A percentile compares a stretch with the other conserved stretches of the same genome.
Conservation (phyloP, 1,140 invertebrate genomes). For the Diabrotica virgifera region DNA sequence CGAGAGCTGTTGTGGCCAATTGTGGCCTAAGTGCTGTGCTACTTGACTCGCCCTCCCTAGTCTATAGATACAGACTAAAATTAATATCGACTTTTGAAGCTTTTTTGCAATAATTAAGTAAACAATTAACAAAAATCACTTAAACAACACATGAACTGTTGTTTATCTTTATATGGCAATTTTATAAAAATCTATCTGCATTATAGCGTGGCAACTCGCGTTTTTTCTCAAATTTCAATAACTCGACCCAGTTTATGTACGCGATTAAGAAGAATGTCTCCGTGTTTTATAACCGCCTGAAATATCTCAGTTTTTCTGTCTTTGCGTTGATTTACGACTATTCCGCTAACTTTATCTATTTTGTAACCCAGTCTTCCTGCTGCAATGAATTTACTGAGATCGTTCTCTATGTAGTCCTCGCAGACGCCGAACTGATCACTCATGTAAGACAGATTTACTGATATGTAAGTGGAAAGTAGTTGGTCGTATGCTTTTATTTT, state of each 20-base stretch:
- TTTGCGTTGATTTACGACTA: conserved; percentile 91
- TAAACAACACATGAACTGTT: too few relatives aligned
- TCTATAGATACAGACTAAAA: too few relatives aligned
- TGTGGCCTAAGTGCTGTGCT: too few relatives aligned
- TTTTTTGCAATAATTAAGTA: too few relatives aligned
- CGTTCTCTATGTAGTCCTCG: conserved; percentile 86
- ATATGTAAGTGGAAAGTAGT: conserved; percentile 90
- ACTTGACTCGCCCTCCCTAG: too few relatives aligned
- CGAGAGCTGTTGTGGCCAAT: too few relatives aligned
- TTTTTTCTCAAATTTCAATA: conserved; percentile 78
- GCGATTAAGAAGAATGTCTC: conserved; percentile 92
- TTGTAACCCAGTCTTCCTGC: conserved; percentile 93
- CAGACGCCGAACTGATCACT: conserved; percentile 94
- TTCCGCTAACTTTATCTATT: conserved; percentile 92
- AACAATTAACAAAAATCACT: too few relatives aligned
- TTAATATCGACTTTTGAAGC: too few relatives aligned
- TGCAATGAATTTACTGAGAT: conserved; percentile 85
- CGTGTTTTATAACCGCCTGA: conserved; percentile 94
- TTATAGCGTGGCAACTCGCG: not conserved
- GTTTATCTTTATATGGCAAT: not conserved
- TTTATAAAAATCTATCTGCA: not conserved
- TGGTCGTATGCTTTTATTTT: conserved; percentile 95
- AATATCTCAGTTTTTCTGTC: conserved; percentile 85
- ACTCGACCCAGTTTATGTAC: conserved; percentile 97
- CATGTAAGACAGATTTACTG: conserved; percentile 91